These are phyloP conservation scores for Cryptoprocta ferox DNA, from an alignment of 2,797 vertebrate species.

Conservation along the genomic window DNA sequence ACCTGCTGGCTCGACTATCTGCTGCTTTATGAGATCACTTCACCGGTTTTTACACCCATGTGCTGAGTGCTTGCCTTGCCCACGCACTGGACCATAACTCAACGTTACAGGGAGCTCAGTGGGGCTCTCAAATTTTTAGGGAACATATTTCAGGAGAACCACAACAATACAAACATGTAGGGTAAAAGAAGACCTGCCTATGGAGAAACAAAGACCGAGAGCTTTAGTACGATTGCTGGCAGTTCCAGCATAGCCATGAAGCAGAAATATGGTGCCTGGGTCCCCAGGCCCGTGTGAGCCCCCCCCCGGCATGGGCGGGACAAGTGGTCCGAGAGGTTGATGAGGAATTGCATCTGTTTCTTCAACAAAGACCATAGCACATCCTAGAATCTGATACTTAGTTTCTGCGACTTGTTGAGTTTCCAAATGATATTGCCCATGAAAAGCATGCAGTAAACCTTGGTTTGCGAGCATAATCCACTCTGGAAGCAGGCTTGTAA, in stretches of 20 bases:
- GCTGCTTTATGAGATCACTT: neutral
- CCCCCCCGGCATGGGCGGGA: rapidly evolving
- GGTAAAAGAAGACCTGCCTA: neutral
- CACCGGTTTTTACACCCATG: no score
- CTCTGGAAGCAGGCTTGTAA: no score
- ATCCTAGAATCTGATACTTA: neutral
- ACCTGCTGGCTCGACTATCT: rapidly evolving
- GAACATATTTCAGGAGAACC: neutral
- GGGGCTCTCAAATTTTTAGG: neutral
- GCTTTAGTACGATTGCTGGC: rapidly evolving
- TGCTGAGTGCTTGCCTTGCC: neutral
- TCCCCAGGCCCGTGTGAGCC: rapidly evolving
- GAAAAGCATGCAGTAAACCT: neutral
- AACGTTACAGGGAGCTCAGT: rapidly evolving
- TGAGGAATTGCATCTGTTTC: rapidly evolving
- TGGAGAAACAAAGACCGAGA: neutral
- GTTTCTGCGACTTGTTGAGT: neutral
- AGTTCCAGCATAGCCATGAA: no score
- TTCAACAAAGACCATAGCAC: neutral
- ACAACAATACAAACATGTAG: neutral
- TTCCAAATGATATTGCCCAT: neutral
- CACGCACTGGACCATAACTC: no score
- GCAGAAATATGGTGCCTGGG: rapidly evolving
- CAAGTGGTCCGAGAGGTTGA: rapidly evolving
- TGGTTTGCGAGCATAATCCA: no score